Conservation (phyloP, 2,888 invertebrate species). For the Papilio elwesi region DNA sequence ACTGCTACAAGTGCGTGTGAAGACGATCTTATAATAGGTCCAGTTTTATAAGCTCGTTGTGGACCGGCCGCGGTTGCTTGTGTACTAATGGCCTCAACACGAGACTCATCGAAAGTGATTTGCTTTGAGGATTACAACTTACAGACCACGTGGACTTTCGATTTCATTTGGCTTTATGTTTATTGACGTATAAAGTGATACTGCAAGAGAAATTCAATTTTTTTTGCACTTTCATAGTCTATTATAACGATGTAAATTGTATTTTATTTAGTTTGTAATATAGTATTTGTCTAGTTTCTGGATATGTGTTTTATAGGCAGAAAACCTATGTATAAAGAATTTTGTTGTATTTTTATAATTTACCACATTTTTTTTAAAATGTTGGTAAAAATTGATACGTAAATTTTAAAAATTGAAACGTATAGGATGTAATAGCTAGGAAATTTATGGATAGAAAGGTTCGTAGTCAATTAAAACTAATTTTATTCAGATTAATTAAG, state of each 20-base stretch:
- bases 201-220: conserved; percentile 24
- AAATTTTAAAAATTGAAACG: neutral
- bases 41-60: conserved; percentile 32
- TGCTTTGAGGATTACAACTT: conserved; percentile 38
- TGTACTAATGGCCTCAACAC: conserved; percentile 9
- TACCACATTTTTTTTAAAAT: no score
- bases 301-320: no score
- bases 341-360: neutral
- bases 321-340: no score
- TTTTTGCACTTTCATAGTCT: neutral
- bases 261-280: neutral
- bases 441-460: neutral
- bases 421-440: neutral
- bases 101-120: conserved; percentile 51
- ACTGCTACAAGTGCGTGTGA: conserved; percentile 5
- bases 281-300: neutral
- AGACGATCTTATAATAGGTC: conserved; percentile 34
- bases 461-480: neutral
- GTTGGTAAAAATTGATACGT: no score
- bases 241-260: neutral
- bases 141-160: conserved; percentile 45
- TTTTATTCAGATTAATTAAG: neutral
- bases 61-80: conserved; percentile 13
- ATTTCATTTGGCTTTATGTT: conserved; percentile 47
- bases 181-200: conserved; percentile 39